Evolutionary conservation across 2,797 vertebrate genomes (phyloP).

Genomic region (Falco columbarius): DNA sequence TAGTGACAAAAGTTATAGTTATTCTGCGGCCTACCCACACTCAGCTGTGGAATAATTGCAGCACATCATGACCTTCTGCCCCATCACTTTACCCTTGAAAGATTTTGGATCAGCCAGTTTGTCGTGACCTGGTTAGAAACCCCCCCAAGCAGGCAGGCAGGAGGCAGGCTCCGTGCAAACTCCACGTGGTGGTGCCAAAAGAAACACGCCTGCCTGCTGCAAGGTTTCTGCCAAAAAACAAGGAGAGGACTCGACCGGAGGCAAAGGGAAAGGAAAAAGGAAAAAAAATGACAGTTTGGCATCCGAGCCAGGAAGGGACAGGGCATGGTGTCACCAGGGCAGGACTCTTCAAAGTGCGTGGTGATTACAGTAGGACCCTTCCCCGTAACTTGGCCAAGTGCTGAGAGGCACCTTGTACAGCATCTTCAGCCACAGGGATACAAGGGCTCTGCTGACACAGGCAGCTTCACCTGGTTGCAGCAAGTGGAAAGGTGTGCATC

Average conservation of each 20-base stretch:
- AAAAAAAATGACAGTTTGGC: not conserved
- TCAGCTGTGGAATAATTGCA: not conserved
- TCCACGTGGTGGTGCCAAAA: not conserved
- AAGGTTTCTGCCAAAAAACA: not conserved
- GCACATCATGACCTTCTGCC: not conserved
- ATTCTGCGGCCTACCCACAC: not conserved
- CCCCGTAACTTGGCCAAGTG: not conserved
- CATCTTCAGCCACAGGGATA: not conserved
- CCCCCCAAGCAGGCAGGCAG: not conserved
- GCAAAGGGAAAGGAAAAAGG: not conserved
- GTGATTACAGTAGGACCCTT: not conserved
- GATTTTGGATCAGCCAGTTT: not conserved
- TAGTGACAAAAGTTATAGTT: not conserved
- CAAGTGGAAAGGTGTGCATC: not conserved
- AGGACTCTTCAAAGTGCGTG: not conserved
- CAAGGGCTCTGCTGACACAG: not conserved
- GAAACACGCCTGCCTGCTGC: not conserved
- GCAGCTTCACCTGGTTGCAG: not conserved
- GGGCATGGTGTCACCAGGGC: rapidly evolving
- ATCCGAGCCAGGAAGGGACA: not conserved
- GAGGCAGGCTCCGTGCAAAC: not conserved
- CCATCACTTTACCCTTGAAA: not conserved
- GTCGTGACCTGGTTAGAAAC: not conserved
- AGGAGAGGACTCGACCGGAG: rapidly evolving
- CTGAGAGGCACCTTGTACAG: rapidly evolving